Base-by-base conservation (phyloP, 2,113 vertebrate species). In the Oophaga pumilio region DNA sequence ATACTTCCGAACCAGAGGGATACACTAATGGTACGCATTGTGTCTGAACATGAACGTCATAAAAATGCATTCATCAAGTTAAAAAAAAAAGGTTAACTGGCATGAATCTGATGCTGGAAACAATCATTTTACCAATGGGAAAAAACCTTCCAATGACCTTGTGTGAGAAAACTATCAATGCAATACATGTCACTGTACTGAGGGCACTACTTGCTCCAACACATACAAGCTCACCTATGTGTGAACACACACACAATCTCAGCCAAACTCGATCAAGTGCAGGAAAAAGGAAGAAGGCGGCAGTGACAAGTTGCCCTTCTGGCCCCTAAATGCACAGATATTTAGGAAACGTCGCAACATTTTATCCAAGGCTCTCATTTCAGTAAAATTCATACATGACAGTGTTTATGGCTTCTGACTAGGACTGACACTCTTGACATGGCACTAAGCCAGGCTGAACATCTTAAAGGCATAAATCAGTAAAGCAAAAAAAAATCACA, bases 371-470 rank as follows among this genome's bases (percentile, higher is more conserved):
- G 66, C 20, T 28, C 17, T 73, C 11, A 18, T 28, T 57, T 84
- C 17, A 33, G 52, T 73, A 74, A n/a, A 84, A 59, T 82, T 24
- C n/a, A 68, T 64, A 74, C 24, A 53, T 33, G 1, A 52, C 33
- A 53, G 33, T 33, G 11, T 64, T 20, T 86, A 86, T 86, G 84
- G 84, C 84, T 86, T 86, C 84, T 62, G 64, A 76, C 20, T 85
- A 33, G 71, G 53, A 85, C 59, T 77, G 73, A 24, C 49, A 66
- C 57, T 26, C 14, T 17, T 43, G 43, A 52, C 17, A 52, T 22
- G 57, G 56, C 33, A 50, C 26, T 60, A 76, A 43, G 13, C 24
- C n/a, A 56, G 76, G 71, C 76, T 78, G 60, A 79, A 77, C 15
- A 68, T 69, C 76, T 52, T 79, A 74, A 80, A 86, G 84, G 74